phyloP scores from a whole-genome alignment of 1,140 invertebrate genomes.

The Popillia japonica region DNA sequence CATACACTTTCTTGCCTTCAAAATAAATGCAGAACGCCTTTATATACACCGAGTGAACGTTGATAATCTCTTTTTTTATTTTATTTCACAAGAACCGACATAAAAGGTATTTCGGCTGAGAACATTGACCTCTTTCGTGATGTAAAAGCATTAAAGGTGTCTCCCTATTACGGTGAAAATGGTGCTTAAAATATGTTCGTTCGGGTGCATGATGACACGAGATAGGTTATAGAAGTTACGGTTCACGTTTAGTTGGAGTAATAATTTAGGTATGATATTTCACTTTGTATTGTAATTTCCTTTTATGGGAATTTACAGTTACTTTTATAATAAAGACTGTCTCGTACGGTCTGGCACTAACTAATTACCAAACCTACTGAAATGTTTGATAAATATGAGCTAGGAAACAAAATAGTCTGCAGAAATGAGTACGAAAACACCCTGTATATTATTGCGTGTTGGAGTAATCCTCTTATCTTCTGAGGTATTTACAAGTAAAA shows the following conservation, averaged over 20 bases:
- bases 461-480: too few relatives aligned
- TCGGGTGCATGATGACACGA: not conserved
- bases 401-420: too few relatives aligned
- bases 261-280: not conserved
- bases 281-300: too few relatives aligned
- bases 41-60: not conserved
- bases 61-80: not conserved
- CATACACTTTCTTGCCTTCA: not conserved
- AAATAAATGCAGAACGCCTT: not conserved
- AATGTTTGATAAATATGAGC: too few relatives aligned
- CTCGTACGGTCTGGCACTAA: too few relatives aligned
- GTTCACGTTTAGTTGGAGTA: not conserved
- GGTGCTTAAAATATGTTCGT: not conserved
- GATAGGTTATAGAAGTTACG: not conserved
- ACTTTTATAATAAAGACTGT: too few relatives aligned
- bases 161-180: constrained; percentile 14
- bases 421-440: too few relatives aligned
- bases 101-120: not conserved
- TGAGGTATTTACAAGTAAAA: too few relatives aligned
- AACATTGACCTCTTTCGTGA: constrained; percentile 1
- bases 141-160: not conserved
- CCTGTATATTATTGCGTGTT: too few relatives aligned
- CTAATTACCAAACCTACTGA: too few relatives aligned
- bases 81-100: not conserved
- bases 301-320: too few relatives aligned